phyloP scores from a whole-genome alignment of 2,888 invertebrate species.

The Sinotaia quadrata region DNA sequence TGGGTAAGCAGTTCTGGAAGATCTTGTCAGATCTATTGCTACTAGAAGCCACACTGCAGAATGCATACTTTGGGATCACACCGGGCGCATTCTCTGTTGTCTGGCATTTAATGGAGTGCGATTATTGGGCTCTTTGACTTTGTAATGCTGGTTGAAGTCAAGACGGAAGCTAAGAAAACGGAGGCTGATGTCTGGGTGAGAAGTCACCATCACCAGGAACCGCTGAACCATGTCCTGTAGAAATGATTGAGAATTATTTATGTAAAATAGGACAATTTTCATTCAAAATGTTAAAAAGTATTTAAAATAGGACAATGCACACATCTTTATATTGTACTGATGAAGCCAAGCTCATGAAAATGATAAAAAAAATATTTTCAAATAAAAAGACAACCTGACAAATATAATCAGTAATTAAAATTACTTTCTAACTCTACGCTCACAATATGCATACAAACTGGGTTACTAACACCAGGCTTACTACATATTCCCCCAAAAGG shows the following conservation, averaged over 20 bases:
- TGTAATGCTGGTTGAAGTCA: constrained; percentile 96
- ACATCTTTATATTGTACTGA: neutral
- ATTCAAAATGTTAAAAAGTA: no score
- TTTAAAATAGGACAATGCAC: no score
- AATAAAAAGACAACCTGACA: neutral
- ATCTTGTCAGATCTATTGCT: no score
- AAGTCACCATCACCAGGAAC: constrained; percentile 86
- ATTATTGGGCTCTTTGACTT: constrained; percentile 72
- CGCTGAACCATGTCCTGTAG: constrained; percentile 87
- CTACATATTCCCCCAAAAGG: no score
- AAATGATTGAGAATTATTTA: constrained; percentile 47
- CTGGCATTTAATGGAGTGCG: constrained; percentile 3
- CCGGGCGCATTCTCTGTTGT: neutral
- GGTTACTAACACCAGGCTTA: no score
- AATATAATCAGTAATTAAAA: no score
- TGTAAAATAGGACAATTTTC: no score
- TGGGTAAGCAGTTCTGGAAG: no score
- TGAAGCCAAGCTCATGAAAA: neutral
- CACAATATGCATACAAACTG: no score
- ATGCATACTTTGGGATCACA: neutral
- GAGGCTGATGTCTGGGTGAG: constrained; percentile 86
- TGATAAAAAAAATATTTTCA: neutral
- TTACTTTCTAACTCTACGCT: no score
- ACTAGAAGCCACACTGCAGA: neutral
- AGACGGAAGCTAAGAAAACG: constrained; percentile 91